These are phyloP conservation scores for Zelostemma sp. DNA, from an alignment of 1,140 invertebrate species.

Conservation along the genomic window DNA sequence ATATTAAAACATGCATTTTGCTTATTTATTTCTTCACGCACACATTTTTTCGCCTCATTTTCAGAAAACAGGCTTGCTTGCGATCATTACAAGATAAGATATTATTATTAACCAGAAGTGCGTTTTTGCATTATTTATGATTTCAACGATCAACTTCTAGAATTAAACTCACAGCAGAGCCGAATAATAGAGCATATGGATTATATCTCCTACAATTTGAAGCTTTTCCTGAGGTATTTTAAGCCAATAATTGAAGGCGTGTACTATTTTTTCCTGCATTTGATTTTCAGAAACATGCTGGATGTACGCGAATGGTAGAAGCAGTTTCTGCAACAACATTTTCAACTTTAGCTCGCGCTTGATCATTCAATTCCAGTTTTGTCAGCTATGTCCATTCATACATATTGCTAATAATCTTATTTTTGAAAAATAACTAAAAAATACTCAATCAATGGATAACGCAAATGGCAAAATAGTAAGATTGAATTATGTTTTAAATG, in stretches of 20 bases:
- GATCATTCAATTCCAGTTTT: neutral
- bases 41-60: too few species aligned
- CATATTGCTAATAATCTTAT: neutral
- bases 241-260: conserved; percentile 96
- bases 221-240: conserved; percentile 89
- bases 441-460: neutral
- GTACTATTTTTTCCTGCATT: conserved; percentile 86
- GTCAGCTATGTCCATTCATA: neutral
- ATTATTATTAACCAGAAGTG: neutral
- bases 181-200: conserved; percentile 96
- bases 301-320: conserved; percentile 90
- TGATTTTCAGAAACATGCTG: conserved; percentile 91
- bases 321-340: conserved; percentile 77
- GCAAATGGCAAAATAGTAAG: conserved; percentile 6
- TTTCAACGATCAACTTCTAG: too few species aligned
- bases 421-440: neutral
- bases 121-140: conserved; percentile 6
- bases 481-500: neutral
- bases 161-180: conserved; percentile 88
- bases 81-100: neutral
- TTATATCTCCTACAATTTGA: conserved; percentile 85
- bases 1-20: conserved; percentile 11
- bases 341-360: too few species aligned
- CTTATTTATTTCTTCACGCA: too few species aligned
- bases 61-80: too few species aligned